These are phyloP conservation scores for Linnaemya tessellans DNA, from an alignment of 2,888 invertebrate genomes.

Conservation along the genomic window DNA sequence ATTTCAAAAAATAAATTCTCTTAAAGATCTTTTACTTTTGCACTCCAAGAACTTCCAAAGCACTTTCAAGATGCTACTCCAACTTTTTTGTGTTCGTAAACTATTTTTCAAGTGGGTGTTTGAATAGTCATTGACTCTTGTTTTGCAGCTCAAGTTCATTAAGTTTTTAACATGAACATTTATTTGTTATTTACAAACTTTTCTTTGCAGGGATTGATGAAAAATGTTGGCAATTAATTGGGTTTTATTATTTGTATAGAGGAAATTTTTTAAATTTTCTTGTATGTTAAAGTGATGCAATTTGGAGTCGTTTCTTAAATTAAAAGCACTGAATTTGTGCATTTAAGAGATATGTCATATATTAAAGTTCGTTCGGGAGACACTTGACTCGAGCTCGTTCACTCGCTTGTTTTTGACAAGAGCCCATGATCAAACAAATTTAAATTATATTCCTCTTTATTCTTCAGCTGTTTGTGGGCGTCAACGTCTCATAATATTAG, in stretches of 20 bases:
- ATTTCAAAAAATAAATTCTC: no score
- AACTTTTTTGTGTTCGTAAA: neutral
- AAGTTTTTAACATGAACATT: conserved; percentile 53
- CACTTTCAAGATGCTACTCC: neutral
- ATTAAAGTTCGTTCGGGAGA: no score
- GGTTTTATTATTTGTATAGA: conserved; percentile 13
- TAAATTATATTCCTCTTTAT: no score
- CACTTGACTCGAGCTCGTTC: no score
- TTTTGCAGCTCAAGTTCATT: conserved; percentile 67
- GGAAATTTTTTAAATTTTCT: neutral
- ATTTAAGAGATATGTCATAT: no score
- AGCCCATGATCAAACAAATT: no score
- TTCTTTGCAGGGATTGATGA: conserved; percentile 22
- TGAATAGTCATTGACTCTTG: conserved; percentile 61
- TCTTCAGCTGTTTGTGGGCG: no score
- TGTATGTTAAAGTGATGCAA: neutral
- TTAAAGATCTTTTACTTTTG: neutral
- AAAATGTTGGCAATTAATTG: conserved; percentile 37
- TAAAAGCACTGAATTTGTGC: no score
- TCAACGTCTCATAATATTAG: no score
- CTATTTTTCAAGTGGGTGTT: conserved; percentile 52
- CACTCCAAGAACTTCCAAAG: neutral
- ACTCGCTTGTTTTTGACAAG: no score
- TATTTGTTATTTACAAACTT: conserved; percentile 23
- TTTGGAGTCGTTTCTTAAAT: no score